Evolutionary conservation across 2,888 invertebrate genomes (phyloP).

Genomic region (Protonemura montana): DNA sequence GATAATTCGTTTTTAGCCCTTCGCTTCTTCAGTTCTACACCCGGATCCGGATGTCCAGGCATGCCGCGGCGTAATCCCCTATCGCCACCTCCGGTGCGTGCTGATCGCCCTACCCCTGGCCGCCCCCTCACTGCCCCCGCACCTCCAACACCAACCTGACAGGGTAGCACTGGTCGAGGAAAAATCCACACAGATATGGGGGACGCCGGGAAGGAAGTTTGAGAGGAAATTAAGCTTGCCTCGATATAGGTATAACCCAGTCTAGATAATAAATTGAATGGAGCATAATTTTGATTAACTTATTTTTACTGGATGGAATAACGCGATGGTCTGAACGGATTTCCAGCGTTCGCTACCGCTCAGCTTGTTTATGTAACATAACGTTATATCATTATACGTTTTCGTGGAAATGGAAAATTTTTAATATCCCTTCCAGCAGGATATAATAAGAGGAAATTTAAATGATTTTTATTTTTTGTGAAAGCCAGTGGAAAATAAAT

Average conservation of each 20-base stretch:
- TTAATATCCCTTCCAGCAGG: background rate
- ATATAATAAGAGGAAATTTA: background rate
- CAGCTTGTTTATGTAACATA: background rate
- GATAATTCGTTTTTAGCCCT: slow-evolving; percentile 42
- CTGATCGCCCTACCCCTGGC: background rate
- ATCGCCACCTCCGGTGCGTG: slow-evolving; percentile 2
- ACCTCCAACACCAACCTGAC: background rate
- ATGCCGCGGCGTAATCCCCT: slow-evolving; percentile 24
- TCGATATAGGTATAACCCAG: slow-evolving; percentile 1
- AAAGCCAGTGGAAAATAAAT: background rate
- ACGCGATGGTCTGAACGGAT: background rate
- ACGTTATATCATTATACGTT: background rate
- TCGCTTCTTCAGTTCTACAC: slow-evolving; percentile 19
- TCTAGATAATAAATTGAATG: slow-evolving; percentile 27
- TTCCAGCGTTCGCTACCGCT: background rate
- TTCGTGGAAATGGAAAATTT: background rate
- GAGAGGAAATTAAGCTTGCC: slow-evolving; percentile 1
- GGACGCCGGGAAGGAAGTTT: background rate
- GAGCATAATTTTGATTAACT: slow-evolving; percentile 2
- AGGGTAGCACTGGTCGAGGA: background rate
- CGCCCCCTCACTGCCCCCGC: background rate
- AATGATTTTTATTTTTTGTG: background rate
- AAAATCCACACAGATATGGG: slow-evolving; percentile 26
- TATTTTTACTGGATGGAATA: background rate
- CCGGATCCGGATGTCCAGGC: slow-evolving; percentile 30